These are phyloP conservation scores for Acleris sparsana DNA, from an alignment of 2,888 invertebrate genomes.

Conservation along the genomic window DNA sequence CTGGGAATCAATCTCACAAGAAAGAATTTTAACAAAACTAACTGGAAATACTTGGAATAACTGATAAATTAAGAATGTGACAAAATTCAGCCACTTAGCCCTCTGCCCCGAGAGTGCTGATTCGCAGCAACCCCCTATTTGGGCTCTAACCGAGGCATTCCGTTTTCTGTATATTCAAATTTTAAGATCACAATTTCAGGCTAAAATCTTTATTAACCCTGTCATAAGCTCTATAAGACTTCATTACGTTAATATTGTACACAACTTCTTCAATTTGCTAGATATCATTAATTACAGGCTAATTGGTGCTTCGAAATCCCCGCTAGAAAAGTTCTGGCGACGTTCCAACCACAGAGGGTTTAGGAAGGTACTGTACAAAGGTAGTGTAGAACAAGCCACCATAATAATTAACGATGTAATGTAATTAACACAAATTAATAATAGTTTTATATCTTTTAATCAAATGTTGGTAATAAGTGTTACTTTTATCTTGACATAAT, in stretches of 20 bases:
- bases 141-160: neutral
- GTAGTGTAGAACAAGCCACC: neutral
- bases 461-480: no score
- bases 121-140: no score
- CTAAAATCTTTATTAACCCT: neutral
- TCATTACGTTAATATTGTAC: conserved; percentile 14
- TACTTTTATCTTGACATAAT: no score
- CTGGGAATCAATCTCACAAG: no score
- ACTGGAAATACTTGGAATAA: no score
- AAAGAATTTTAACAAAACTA: no score
- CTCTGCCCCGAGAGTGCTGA: no score
- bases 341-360: conserved; percentile 15
- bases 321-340: conserved; percentile 16
- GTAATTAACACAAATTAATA: neutral
- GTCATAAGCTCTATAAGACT: conserved; percentile 6
- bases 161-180: neutral
- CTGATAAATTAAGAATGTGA: no score
- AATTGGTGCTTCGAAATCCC: conserved; percentile 6
- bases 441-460: no score
- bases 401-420: neutral
- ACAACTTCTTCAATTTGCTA: conserved; percentile 24
- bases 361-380: neutral
- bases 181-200: neutral
- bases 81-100: no score
- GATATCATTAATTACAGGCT: conserved; percentile 21